phyloP scores from a whole-genome alignment of 2,113 vertebrate species.

The Lycaon pictus region DNA sequence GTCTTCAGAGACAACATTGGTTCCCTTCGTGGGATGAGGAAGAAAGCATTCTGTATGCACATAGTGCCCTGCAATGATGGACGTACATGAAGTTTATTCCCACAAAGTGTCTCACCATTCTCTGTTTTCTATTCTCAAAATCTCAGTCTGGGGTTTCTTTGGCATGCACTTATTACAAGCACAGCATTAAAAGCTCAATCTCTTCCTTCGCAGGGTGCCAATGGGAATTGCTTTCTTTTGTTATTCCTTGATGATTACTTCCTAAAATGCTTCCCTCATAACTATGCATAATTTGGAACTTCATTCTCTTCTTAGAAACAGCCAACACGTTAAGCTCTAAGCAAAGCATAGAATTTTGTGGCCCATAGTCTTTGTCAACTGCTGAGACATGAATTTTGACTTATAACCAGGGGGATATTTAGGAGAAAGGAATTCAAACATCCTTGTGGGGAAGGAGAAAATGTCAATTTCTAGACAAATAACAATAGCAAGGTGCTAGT shows the following conservation, averaged over 20 bases:
- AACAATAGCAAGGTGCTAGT: neutral
- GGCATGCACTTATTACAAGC: no score
- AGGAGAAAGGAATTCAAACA: neutral
- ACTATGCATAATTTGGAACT: neutral
- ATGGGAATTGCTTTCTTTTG: neutral
- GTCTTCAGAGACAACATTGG: neutral
- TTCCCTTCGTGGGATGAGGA: neutral
- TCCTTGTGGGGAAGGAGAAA: neutral
- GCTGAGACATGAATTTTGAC: neutral
- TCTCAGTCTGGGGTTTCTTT: neutral
- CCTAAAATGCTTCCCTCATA: neutral
- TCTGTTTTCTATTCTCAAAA: neutral
- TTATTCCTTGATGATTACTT: slow-evolving; percentile 26
- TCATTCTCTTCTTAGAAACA: slow-evolving; percentile 34
- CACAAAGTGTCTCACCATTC: neutral
- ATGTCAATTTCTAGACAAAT: neutral
- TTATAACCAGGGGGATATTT: neutral
- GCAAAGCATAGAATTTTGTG: neutral
- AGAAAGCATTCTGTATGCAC: neutral
- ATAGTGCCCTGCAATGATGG: neutral
- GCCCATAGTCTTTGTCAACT: neutral
- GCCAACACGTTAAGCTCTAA: neutral
- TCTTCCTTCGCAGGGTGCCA: neutral
- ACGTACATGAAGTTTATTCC: neutral
- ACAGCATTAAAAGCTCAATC: neutral